Evolutionary conservation across 1,140 invertebrate species (phyloP), one percentile per base, ranked within the genome.

Genomic region (Araneus ventricosus): DNA sequence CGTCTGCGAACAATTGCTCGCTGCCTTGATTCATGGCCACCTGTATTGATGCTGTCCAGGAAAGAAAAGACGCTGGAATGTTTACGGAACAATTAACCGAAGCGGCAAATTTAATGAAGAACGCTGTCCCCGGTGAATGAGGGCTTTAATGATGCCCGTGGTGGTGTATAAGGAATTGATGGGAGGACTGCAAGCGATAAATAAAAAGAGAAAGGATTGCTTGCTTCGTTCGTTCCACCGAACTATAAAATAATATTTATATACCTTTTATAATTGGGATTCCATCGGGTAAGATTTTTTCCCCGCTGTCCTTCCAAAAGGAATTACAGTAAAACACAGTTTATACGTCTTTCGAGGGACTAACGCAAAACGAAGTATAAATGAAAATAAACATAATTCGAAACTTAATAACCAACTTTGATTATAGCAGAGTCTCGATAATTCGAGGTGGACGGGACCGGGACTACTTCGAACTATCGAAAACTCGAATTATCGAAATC

Each of bases 41-140:
- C 70, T 75, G 70, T 75, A 75, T 75, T 75, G 70, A 75, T 37
- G 70, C 30, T 75, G 70, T 75, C 17, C 70, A 20, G 5, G 20
- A 22, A 37, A 37, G 20, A 75, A 34, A 37, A 37, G 30, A 67
- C 63, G 27, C 8, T n/a, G 63, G 63, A 75, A 75, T 70, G 70
- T 75, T 75, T 75, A 75, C 67, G 70, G 70, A 75, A 75, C 70
- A 75, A 75, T 75, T 75, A 75, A 75, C 70, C 70, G 27, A 34
- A 75, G 27, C 70, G 20, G 70, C 70, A 75, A 34, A 34, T 75
- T 75, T 75, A 75, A 75, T 75, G 70, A 75, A 75, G 70, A 75
- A 75, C 27, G 34, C 17, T 4, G 70, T 75, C 70, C 30, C 70
- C 14, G 30, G 70, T 20, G 70, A 34, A 75, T 75, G 4, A 37